Evolutionary conservation across 2,888 invertebrate genomes (phyloP).

Genomic region (Opisthograptis luteolata): DNA sequence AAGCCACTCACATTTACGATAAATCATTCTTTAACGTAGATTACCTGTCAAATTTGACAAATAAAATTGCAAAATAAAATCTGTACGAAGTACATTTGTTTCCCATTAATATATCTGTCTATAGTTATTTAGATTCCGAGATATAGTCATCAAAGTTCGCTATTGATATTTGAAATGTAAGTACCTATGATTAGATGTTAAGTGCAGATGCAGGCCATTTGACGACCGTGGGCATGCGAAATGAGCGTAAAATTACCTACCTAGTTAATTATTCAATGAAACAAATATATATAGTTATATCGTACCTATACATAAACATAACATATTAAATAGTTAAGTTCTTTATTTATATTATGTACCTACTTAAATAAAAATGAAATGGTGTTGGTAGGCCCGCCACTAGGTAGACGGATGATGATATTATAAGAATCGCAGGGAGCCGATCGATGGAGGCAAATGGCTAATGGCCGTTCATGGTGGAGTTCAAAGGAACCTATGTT

Average conservation of each 20-base stretch:
- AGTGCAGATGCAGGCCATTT: constrained; percentile 4
- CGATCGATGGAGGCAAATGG: too few relatives aligned
- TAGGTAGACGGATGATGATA: too few relatives aligned
- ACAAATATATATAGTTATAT: too few relatives aligned
- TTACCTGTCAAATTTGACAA: constrained; percentile 69
- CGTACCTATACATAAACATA: too few relatives aligned
- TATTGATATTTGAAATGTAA: constrained; percentile 52
- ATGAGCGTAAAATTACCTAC: neutral
- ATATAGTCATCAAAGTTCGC: constrained; percentile 75
- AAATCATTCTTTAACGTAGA: constrained; percentile 58
- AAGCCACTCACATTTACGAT: constrained; percentile 47
- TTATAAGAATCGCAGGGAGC: too few relatives aligned
- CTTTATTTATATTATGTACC: too few relatives aligned
- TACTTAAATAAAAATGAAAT: too few relatives aligned
- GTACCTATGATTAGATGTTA: constrained; percentile 5
- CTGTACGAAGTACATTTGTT: constrained; percentile 59
- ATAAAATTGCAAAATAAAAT: constrained; percentile 61
- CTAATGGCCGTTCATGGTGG: too few relatives aligned
- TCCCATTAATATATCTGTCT: constrained; percentile 56
- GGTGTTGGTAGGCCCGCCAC: too few relatives aligned
- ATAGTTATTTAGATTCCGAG: constrained; percentile 45
- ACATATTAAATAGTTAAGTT: too few relatives aligned
- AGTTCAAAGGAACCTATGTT: too few relatives aligned
- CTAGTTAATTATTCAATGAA: too few relatives aligned
- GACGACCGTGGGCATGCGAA: neutral